These are phyloP conservation scores for Apotomis betuletana DNA, from an alignment of 2,888 invertebrate species.

Conservation along the genomic window DNA sequence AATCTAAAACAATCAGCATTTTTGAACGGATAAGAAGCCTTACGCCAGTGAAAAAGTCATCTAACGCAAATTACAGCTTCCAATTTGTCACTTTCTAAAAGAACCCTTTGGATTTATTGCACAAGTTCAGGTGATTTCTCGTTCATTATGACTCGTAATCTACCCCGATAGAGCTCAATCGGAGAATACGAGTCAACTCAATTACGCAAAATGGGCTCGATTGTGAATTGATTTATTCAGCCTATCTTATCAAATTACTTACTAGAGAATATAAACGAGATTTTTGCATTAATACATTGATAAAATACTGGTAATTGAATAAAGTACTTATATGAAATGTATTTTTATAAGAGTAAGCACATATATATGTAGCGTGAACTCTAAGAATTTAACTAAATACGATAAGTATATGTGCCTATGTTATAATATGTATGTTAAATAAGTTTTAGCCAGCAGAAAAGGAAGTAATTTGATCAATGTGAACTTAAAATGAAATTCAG, in stretches of 20 bases:
- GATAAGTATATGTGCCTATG: too few species aligned
- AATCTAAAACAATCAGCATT: too few species aligned
- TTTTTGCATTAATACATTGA: not conserved
- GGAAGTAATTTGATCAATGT: too few species aligned
- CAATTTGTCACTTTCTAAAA: slow-evolving; percentile 25
- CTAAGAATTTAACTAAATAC: too few species aligned
- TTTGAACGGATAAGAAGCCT: too few species aligned
- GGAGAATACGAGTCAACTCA: slow-evolving; percentile 18
- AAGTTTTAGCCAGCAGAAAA: too few species aligned
- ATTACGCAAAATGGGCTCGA: slow-evolving; percentile 18
- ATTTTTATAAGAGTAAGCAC: too few species aligned
- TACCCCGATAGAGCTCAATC: slow-evolving; percentile 12
- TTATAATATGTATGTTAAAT: too few species aligned
- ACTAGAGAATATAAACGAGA: too few species aligned
- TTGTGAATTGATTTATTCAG: slow-evolving; percentile 5
- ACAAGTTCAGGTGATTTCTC: slow-evolving; percentile 24
- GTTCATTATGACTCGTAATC: slow-evolving; percentile 30
- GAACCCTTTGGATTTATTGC: slow-evolving; percentile 30
- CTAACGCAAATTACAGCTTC: slow-evolving; percentile 16
- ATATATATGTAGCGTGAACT: too few species aligned
- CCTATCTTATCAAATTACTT: slow-evolving; percentile 1
- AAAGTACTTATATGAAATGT: not conserved
- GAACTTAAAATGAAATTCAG: too few species aligned
- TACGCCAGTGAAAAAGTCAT: slow-evolving; percentile 1
- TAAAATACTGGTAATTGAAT: not conserved